Percentiles rank a stretch among this genome's conserved stretches.
These are phyloP conservation scores for Nomada goodeniana DNA, from an alignment of 2,888 invertebrate species.

Conservation along the genomic window DNA sequence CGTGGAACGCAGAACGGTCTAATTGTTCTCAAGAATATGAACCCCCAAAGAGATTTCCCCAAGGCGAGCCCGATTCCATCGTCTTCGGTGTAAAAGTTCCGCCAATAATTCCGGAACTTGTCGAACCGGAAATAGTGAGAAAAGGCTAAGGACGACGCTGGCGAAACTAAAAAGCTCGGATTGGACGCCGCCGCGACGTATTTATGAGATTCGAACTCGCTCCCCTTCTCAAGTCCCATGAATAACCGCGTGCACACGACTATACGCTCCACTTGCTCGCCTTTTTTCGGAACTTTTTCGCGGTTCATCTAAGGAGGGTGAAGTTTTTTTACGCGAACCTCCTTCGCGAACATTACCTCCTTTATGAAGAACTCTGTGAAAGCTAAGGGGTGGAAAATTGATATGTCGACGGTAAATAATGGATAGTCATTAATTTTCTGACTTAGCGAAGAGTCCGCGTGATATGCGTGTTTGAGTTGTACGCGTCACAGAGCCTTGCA, in stretches of 20 bases:
- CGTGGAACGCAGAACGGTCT: constrained; percentile 48
- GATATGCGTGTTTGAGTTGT: no score
- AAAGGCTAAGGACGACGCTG: constrained; percentile 24
- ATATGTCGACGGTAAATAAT: not conserved
- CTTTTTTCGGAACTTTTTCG: constrained; percentile 31
- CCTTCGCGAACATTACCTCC: not conserved
- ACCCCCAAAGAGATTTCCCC: constrained; percentile 64
- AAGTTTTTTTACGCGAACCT: constrained; percentile 26
- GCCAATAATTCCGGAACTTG: constrained; percentile 64
- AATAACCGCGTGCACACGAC: constrained; percentile 5
- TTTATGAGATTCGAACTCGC: constrained; percentile 58
- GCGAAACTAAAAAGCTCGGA: constrained; percentile 36
- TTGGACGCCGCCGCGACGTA: constrained; percentile 52
- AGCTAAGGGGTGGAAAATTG: not conserved
- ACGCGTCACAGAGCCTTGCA: no score
- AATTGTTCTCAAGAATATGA: constrained; percentile 60
- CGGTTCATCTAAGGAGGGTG: not conserved
- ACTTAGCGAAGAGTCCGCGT: no score
- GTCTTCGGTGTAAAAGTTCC: constrained; percentile 56
- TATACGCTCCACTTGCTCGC: constrained; percentile 8
- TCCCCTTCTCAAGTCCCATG: constrained; percentile 21
- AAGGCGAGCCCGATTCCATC: constrained; percentile 59
- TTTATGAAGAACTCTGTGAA: not conserved
- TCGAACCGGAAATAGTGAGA: constrained; percentile 13
- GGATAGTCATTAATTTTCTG: no score